Evolutionary conservation across 2,888 invertebrate species (phyloP), one percentile per base, ranked within the genome.

Genomic region (Operophtera brumata): DNA sequence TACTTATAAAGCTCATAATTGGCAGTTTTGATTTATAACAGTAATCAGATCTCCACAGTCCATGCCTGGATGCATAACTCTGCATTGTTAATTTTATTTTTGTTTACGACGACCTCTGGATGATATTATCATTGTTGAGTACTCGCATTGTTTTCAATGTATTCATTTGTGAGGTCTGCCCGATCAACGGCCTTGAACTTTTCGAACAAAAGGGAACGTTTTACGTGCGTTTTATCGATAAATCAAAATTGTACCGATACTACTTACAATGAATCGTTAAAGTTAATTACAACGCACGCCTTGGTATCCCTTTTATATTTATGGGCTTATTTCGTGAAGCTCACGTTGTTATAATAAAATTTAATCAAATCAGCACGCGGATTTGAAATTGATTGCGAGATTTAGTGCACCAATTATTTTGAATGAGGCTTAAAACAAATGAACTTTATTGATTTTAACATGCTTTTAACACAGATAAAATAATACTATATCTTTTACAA

Each of bases 201-300:
- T 72, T 50, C 53, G 56, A 76, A 80, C 76, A 80, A 80, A 80
- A 75, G 77, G 67, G 70, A 70, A 69, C 67, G 70, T 63, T 67
- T 68, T 68, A 61, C 58, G 57, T 67, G 57, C 60, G 52, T 69
- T 73, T 73, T 68, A 69, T 73, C 73, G 70, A 80, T 80, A 73
- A 73, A 79, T 80, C 70, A 76, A 73, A 78, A 74, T 67, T 62
- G 49, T 54, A 37, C 13, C 62, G 66, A 75, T 73, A 69, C 59
- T 71, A 48, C 54, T 44, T 60, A 75, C 75, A 78, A 76, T 75
- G 74, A 75, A 69, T 75, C 71, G 66, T 75, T 74, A 72, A 74
- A 71, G 64, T 67, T 75, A 75, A 79, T 75, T 72, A 74, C 61
- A 58, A 60, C 57, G 60, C 57, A 64, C 58, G 55, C 54, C 57